Evolutionary conservation across 2,797 vertebrate species (phyloP), one percentile per base, ranked within the genome.

Genomic region (Mus minutoides): DNA sequence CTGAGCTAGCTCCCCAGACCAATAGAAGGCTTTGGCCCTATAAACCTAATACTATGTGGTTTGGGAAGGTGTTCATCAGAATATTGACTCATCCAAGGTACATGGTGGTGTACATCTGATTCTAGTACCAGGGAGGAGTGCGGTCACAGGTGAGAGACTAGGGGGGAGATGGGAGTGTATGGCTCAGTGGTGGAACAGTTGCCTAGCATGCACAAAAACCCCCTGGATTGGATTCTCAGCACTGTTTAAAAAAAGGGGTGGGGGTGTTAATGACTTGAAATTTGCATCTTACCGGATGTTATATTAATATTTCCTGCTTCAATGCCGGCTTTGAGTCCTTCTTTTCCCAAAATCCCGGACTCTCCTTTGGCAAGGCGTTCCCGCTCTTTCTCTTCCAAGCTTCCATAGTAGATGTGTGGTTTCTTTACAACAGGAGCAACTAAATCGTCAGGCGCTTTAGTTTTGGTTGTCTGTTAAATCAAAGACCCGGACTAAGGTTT

Each of bases 231-330:
- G 16, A 22, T 16, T 67, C 34, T 43, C 1, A 19, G 60, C 16
- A 31, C 43, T 56, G 19, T 60, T 34, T n/a, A n/a, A n/a, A n/a
- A 83, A 16, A 19, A 0, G 3, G 46, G 8, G 58, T 76, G 80
- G 62, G 90, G 29, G 62, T 1, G 29, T 2, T 17, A 10, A 88
- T 2, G 34, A 80, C 6, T 64, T 77, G 85, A 24, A 92, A 60
- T 22, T 37, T n/a, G 56, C 46, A 88, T 31, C 99, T 98, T 95
- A 99, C 99, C 99, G 12, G 99, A 99, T 22, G 99, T 99, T 95
- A 99, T 99, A 97, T 99, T 99, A 98, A 99, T 99, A 98, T 99
- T 99, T 67, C 99, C 99, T 0, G 99, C 99, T 96, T 99, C 98
- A 0, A 99, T 98, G 0, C 99, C 99, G 0, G 99, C 99, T 96